A percentile compares a stretch with the other conserved stretches of the same genome.
Evolutionary conservation across 2,888 invertebrate genomes (phyloP).

Genomic region (Apamea crenata): DNA sequence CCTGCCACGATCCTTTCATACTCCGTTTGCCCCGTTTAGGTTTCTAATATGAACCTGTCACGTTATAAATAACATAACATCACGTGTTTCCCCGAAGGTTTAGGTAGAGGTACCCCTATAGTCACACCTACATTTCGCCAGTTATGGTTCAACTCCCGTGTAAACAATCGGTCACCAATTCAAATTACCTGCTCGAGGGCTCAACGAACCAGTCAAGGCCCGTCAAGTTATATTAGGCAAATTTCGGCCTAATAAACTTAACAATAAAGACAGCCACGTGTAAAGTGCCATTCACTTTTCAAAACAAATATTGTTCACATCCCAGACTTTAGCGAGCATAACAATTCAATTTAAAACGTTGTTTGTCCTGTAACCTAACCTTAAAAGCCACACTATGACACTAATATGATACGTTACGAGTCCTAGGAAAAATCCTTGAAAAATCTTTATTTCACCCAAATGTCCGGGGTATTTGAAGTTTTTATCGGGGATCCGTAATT

Average conservation of each 20-base stretch:
- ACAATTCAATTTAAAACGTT: constrained; percentile 28
- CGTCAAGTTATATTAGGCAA: neutral
- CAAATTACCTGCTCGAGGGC: neutral
- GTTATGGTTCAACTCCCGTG: neutral
- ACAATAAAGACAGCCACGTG: neutral
- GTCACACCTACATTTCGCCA: too few relatives aligned
- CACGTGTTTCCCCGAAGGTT: neutral
- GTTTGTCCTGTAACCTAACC: constrained; percentile 12
- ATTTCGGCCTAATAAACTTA: neutral
- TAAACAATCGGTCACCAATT: neutral
- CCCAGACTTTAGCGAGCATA: constrained; percentile 29
- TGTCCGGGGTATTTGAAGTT: neutral
- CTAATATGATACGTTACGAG: too few relatives aligned
- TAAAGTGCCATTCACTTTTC: constrained; percentile 15
- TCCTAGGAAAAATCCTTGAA: too few relatives aligned
- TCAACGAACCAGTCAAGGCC: neutral
- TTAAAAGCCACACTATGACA: too few relatives aligned
- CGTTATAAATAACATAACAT: too few relatives aligned
- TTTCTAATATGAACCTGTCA: too few relatives aligned
- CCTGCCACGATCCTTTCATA: too few relatives aligned
- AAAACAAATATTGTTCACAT: constrained; percentile 21
- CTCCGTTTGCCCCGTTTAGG: too few relatives aligned
- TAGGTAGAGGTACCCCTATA: too few relatives aligned
- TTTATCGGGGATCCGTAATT: neutral
- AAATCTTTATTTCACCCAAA: neutral